Base-by-base conservation (phyloP, 2,888 invertebrate species). In the Penaeus monodon region DNA sequence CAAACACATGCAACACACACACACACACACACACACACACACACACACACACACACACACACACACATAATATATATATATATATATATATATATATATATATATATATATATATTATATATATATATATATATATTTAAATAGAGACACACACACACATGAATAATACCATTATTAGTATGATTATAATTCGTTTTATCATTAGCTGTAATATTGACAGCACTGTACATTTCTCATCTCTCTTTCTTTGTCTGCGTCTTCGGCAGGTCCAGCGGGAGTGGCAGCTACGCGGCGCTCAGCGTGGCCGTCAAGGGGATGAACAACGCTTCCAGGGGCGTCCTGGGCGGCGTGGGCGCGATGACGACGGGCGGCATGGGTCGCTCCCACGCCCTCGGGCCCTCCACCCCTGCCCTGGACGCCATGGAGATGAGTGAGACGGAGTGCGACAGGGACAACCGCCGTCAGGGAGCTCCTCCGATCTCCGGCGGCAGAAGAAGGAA, bases 361-460 rank as follows among this genome's bases (percentile, higher is more conserved):
- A 80, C 79, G 79, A 88, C 86, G 79, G 85, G 85, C 29, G 88
- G 88, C 66, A 73, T 81, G 83, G 86, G 84, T 76, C 82, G 82
- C 76, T 82, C 78, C 85, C 83, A 84, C 86, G 80, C 81, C 86
- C 88, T 74, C 86, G 86, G 79, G 81, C 84, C 70, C 65, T 81
- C 86, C 83, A 81, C 86, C 38, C 86, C 86, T 73, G 81, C 87
- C 77, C 86, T 79, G 63, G 88, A 84, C 38, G 84, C 77, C 76
- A 68, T 86, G 64, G 88, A 86, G 27, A 80, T 88, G 88, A 88
- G 88, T 81, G 88, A 88, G 65, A 85, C 88, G 24, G 88, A 88
- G 84, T 86, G 86, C 63, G 88, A 85, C 64, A 66, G 86, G 57
- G 88, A 88, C 81, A 87, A 78, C 80, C 70, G 87, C 44, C 49